Conservation (phyloP, 2,888 invertebrate species). For the Resseliella maxima region DNA sequence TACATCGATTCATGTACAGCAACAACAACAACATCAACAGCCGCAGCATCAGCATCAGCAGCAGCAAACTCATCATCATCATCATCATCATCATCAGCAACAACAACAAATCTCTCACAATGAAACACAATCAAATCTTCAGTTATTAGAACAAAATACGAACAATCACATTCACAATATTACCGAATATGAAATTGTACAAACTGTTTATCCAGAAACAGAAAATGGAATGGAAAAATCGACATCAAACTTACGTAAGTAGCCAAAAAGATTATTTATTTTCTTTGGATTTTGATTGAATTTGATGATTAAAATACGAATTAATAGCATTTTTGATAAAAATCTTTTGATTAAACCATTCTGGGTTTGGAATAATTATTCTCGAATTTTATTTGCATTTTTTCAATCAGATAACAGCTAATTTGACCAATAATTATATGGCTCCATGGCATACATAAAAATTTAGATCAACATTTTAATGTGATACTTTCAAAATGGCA, state of each 20-base stretch:
- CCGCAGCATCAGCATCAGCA: slow-evolving; percentile 9
- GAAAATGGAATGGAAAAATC: slow-evolving; percentile 1
- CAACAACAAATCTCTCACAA: slow-evolving; percentile 26
- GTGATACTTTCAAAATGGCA: not conserved
- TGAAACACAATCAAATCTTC: slow-evolving; percentile 17
- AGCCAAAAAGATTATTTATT: not conserved
- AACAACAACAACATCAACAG: not conserved
- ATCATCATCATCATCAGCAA: not conserved
- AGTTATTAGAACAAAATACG: not conserved
- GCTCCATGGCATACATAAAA: no score
- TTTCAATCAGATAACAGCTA: no score
- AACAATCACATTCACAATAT: slow-evolving; percentile 20
- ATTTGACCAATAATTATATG: no score
- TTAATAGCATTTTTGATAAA: not conserved
- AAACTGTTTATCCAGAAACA: slow-evolving; percentile 28
- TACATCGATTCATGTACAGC: slow-evolving; percentile 56
- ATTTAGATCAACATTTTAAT: no score
- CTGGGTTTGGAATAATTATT: no score
- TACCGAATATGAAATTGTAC: slow-evolving; percentile 32
- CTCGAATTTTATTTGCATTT: no score
- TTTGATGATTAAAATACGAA: not conserved
- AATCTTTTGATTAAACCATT: not conserved
- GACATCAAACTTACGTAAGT: slow-evolving; percentile 14
- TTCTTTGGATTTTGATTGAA: not conserved
- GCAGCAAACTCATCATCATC: no score